phyloP scores from a whole-genome alignment of 2,113 vertebrate species.

The Pseudorasbora parva region DNA sequence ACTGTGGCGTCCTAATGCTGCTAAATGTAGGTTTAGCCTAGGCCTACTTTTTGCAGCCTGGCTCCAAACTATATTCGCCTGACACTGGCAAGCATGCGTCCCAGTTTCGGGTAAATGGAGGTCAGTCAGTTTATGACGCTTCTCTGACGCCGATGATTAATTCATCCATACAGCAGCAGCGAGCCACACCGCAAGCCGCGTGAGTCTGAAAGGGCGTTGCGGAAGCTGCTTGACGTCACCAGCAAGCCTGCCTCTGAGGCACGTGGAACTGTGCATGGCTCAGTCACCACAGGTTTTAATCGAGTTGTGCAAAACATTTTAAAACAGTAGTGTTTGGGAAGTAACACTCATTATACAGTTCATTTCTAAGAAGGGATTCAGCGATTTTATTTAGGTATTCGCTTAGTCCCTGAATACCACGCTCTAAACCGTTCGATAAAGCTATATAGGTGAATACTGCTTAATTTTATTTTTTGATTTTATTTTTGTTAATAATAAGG shows the following conservation, averaged over 20 bases:
- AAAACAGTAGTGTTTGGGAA: background rate
- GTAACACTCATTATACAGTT: background rate
- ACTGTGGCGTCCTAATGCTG: background rate
- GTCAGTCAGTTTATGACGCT: background rate
- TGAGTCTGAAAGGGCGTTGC: slow-evolving; percentile 58
- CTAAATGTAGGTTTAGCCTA: background rate
- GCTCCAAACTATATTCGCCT: background rate
- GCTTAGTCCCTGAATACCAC: background rate
- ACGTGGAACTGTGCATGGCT: slow-evolving; percentile 73
- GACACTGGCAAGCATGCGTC: background rate
- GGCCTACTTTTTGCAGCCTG: background rate
- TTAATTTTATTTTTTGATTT: too few species aligned
- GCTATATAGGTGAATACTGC: background rate
- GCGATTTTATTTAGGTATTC: background rate
- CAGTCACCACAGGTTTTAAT: background rate
- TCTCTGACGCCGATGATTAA: background rate
- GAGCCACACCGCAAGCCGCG: slow-evolving; percentile 68
- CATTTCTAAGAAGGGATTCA: background rate
- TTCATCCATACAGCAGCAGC: background rate
- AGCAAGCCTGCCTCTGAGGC: slow-evolving; percentile 37
- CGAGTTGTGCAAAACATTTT: background rate
- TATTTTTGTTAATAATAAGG: background rate
- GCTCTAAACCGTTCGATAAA: background rate
- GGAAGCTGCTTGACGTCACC: slow-evolving; percentile 63
- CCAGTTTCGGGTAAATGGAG: slow-evolving; percentile 2